Percentiles rank a stretch among this genome's conserved stretches.
These are phyloP conservation scores for Lysiphlebus fabarum DNA, from an alignment of 1,140 invertebrate species.

Conservation along the genomic window DNA sequence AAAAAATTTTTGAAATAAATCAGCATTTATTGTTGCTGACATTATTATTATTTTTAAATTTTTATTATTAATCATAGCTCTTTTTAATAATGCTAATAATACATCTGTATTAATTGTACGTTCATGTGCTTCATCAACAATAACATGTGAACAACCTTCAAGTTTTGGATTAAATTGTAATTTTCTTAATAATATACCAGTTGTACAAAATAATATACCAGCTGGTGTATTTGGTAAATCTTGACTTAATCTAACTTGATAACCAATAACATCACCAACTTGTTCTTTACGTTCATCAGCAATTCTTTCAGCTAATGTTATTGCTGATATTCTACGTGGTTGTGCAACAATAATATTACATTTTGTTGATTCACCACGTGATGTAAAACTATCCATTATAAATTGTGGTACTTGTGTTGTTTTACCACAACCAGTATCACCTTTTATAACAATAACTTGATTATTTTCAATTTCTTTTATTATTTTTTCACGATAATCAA, in stretches of 20 bases:
- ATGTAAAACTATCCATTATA: constrained; percentile 72
- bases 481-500: constrained; percentile 28
- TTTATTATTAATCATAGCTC: constrained; percentile 51
- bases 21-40: constrained; percentile 81
- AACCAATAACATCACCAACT: constrained; percentile 77
- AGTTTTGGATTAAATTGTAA: constrained; percentile 58
- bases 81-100: constrained; percentile 58
- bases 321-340: constrained; percentile 85
- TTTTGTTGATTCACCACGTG: constrained; percentile 39
- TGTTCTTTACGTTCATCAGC: constrained; percentile 76
- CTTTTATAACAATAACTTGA: constrained; percentile 74
- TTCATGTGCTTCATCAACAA: constrained; percentile 79
- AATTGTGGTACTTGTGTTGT: constrained; percentile 90
- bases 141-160: constrained; percentile 63
- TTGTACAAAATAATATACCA: constrained; percentile 68
- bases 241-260: constrained; percentile 30
- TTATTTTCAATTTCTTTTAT: constrained; percentile 35
- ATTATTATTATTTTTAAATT: constrained; percentile 70
- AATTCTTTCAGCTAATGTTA: constrained; percentile 82
- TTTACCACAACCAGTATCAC: constrained; percentile 87
- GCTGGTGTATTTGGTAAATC: constrained; percentile 41
- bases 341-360: constrained; percentile 86
- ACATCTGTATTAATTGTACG: constrained; percentile 66
- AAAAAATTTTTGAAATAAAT: constrained; percentile 75
- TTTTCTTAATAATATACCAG: constrained; percentile 72